These are phyloP conservation scores for Pollimyrus isidori DNA, from an alignment of 2,113 vertebrate species.

Conservation along the genomic window DNA sequence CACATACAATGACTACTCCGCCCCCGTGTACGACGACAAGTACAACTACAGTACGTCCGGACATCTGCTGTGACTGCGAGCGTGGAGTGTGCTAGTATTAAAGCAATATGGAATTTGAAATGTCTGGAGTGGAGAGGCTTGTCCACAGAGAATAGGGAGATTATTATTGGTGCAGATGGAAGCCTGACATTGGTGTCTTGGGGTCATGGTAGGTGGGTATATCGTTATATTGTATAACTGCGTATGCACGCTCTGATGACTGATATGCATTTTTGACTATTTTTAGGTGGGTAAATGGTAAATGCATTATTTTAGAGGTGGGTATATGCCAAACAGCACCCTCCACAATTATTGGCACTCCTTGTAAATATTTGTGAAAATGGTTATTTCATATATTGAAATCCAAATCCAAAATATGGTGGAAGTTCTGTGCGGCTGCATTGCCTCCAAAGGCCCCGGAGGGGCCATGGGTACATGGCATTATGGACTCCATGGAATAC, in stretches of 20 bases:
- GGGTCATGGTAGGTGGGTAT: not conserved
- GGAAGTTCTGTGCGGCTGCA: too few relatives aligned
- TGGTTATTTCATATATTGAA: too few relatives aligned
- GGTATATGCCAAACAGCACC: not conserved
- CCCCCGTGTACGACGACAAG: constrained; percentile 62
- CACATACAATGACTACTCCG: constrained; percentile 86
- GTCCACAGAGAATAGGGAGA: not conserved
- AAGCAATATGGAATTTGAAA: not conserved
- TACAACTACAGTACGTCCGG: constrained; percentile 74
- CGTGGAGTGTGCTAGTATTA: not conserved
- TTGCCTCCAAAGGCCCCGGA: too few relatives aligned
- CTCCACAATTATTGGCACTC: too few relatives aligned
- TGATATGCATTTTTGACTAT: not conserved
- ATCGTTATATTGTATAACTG: not conserved
- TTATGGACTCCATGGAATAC: too few relatives aligned
- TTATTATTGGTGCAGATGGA: not conserved
- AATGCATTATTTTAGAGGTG: not conserved
- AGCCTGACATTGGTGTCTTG: not conserved
- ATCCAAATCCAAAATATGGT: too few relatives aligned
- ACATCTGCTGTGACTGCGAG: not conserved
- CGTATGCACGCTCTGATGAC: not conserved
- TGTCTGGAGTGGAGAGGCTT: not conserved
- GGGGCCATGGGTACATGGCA: too few relatives aligned
- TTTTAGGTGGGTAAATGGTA: not conserved
- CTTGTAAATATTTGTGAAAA: too few relatives aligned